These are phyloP conservation scores for Lophius piscatorius DNA, from an alignment of 2,113 vertebrate genomes.

Conservation along the genomic window DNA sequence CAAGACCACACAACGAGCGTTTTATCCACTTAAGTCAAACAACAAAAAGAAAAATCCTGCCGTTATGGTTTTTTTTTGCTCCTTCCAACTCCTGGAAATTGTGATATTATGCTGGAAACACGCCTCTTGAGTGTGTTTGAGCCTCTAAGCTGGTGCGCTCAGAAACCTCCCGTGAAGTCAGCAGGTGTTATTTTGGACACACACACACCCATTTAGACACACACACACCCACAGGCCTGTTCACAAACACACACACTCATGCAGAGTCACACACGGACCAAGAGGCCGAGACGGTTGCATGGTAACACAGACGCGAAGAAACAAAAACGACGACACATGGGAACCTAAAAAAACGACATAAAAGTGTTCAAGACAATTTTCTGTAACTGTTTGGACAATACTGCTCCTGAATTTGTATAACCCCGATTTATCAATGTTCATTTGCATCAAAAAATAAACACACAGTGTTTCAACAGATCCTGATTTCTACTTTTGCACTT, in stretches of 20 bases:
- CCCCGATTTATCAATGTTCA: too few species aligned
- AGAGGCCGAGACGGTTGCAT: constrained; percentile 12
- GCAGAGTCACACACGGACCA: constrained; percentile 15
- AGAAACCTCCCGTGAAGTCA: constrained; percentile 30
- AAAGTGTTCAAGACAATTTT: too few species aligned
- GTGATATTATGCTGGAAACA: background rate
- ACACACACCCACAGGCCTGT: background rate
- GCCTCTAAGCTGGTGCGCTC: background rate
- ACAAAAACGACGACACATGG: background rate
- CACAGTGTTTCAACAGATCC: too few species aligned
- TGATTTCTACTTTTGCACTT: too few species aligned
- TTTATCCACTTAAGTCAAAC: too few species aligned
- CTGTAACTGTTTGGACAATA: too few species aligned
- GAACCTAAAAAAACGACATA: too few species aligned
- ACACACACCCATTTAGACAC: constrained; percentile 1
- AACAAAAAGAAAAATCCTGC: too few species aligned
- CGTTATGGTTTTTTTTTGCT: too few species aligned
- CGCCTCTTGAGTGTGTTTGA: background rate
- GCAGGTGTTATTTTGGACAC: constrained; percentile 52
- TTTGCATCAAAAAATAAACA: too few species aligned
- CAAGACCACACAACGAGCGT: too few species aligned
- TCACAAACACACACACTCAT: constrained; percentile 3
- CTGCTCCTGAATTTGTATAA: background rate
- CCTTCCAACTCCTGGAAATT: background rate
- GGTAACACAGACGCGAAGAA: background rate